Evolutionary conservation across 2,888 invertebrate genomes (phyloP), one percentile per base, ranked within the genome.

Genomic region (Athrips mouffetella): DNA sequence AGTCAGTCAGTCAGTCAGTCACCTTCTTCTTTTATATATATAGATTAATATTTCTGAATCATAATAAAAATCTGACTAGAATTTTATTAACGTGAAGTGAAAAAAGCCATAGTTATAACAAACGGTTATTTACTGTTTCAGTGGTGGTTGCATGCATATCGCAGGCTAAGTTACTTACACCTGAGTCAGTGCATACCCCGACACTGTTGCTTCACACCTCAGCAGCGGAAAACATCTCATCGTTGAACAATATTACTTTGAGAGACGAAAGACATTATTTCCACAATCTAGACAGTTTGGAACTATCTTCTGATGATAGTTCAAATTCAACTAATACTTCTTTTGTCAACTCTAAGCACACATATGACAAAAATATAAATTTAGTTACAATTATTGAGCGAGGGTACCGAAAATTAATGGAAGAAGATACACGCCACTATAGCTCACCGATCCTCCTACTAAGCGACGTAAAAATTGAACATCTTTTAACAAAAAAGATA

Each of bases 141-240:
- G 35, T 35, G 4, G 18, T 35, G 18, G 18, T 35, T n/a, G 35
- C 35, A 3, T 35, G 35, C 41, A 23, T 23, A 11, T n/a, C 33
- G 16, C 37, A 18, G 29, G 47, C 49, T 48, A 35, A 46, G 50
- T 30, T 39, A 50, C 44, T 49, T 33, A 48, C 54, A 30, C 53
- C 30, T 11, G 21, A 11, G n/a, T 11, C 13, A 10, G 7, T 1
- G 15, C 40, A 11, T 5, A 8, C 31, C 21, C 5, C 39, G 11
- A 11, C 10, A 13, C 2, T 42, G 15, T 16, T 42, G 7, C 29
- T 29, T 15, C 29, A 27, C 27, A 11, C 4, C 31, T 20, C 20
- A 7, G 16, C 27, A 10, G 6, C 42, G 10, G 42, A 29, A 10
- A 29, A 25, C 16, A 23, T 7, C 6, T 39, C 23, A 5, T 13